These are phyloP conservation scores for Gymnoscopelus braueri DNA, from an alignment of 2,797 vertebrate genomes.

Conservation along the genomic window DNA sequence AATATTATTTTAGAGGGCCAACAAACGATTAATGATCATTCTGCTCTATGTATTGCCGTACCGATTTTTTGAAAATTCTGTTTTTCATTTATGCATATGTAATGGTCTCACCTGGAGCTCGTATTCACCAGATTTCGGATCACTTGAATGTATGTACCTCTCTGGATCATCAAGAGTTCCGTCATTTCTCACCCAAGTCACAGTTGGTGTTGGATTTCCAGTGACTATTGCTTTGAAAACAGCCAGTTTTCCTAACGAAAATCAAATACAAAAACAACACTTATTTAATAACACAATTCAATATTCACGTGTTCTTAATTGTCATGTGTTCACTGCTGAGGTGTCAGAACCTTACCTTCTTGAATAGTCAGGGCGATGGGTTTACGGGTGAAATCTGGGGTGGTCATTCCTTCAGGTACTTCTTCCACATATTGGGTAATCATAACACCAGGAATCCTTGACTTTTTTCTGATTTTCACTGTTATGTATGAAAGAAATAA, in stretches of 20 bases:
- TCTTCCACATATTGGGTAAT: conserved; percentile 84
- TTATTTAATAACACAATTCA: neutral
- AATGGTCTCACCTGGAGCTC: conserved; percentile 82
- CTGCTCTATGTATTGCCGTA: neutral
- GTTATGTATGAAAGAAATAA: conserved; percentile 7
- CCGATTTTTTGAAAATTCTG: neutral
- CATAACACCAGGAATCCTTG: conserved; percentile 84
- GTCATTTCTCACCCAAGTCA: conserved; percentile 81
- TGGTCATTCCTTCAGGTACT: conserved; percentile 81
- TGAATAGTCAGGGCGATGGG: conserved; percentile 87
- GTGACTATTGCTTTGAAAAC: conserved; percentile 85
- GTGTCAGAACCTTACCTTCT: conserved; percentile 80
- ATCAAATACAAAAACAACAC: neutral
- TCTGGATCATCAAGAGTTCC: conserved; percentile 75
- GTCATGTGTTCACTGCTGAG: neutral
- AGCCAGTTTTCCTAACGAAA: conserved; percentile 83
- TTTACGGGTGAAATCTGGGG: conserved; percentile 87
- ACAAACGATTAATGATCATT: neutral
- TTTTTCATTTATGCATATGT: neutral
- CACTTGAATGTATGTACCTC: conserved; percentile 67
- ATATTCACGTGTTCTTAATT: neutral
- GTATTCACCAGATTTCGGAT: conserved; percentile 74
- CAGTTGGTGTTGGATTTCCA: conserved; percentile 84
- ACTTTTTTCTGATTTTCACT: conserved; percentile 81
- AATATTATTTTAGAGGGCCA: neutral